A percentile compares a stretch with the other conserved stretches of the same genome.
Evolutionary conservation across 2,888 invertebrate species (phyloP).

Genomic region (Merodon equestris): DNA sequence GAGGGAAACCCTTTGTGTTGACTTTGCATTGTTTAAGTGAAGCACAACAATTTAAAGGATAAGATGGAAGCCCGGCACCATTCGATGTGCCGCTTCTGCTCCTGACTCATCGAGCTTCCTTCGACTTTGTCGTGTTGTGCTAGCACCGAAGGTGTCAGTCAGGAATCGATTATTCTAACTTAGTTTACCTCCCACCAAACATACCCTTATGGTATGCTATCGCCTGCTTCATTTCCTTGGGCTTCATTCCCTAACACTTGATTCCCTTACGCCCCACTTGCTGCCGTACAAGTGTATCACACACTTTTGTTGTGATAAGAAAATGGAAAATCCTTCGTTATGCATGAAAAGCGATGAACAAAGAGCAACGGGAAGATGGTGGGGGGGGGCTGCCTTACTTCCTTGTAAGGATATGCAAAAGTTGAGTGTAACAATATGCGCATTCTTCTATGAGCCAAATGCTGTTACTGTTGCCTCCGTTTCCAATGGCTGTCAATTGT

Average conservation of each 20-base stretch:
- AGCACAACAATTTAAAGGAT: no score
- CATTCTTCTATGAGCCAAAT: constrained; percentile 21
- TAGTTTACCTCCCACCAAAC: constrained; percentile 8
- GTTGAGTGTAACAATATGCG: constrained; percentile 37
- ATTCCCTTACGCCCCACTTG: no score
- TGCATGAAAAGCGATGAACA: constrained; percentile 51
- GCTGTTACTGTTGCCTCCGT: constrained; percentile 12
- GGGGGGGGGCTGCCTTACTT: constrained; percentile 33
- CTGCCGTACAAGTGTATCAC: no score
- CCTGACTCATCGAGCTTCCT: no score
- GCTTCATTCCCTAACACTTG: no score
- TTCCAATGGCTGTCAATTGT: constrained; percentile 24
- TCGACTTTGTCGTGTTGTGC: constrained; percentile 18
- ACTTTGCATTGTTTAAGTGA: no score
- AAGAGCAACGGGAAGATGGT: not conserved
- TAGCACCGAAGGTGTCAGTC: constrained; percentile 52
- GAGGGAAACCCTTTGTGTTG: no score
- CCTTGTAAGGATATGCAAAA: constrained; percentile 48
- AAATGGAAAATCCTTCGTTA: constrained; percentile 45
- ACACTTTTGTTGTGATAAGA: constrained; percentile 24
- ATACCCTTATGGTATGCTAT: not conserved
- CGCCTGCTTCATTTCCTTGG: no score
- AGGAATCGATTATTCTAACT: constrained; percentile 50
- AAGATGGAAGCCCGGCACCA: no score
- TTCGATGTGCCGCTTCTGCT: no score